These are phyloP conservation scores for Acronicta psi DNA, from an alignment of 2,888 invertebrate genomes.

Conservation along the genomic window DNA sequence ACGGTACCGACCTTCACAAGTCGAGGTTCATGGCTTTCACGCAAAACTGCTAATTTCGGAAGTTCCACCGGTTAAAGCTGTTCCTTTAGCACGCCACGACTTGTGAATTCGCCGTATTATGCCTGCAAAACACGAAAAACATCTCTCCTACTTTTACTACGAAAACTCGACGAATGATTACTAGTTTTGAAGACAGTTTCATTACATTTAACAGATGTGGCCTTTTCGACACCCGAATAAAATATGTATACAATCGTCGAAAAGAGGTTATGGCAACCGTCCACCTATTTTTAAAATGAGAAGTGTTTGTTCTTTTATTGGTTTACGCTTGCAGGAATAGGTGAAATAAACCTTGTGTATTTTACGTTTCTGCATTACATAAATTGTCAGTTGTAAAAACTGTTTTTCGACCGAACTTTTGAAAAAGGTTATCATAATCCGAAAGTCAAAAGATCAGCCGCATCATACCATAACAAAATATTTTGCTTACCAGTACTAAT, in stretches of 20 bases:
- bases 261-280: conserved; percentile 36
- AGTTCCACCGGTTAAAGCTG: conserved; percentile 62
- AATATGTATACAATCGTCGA: conserved; percentile 29
- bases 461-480: too few relatives aligned
- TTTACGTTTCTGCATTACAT: conserved; percentile 17
- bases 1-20: conserved; percentile 75
- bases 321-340: conserved; percentile 20
- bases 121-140: conserved; percentile 62
- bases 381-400: too few relatives aligned
- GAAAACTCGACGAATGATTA: conserved; percentile 41
- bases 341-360: conserved; percentile 15
- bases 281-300: conserved; percentile 34
- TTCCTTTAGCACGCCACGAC: conserved; percentile 72
- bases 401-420: too few relatives aligned
- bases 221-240: conserved; percentile 41
- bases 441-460: too few relatives aligned
- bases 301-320: conserved; percentile 30
- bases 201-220: conserved; percentile 44
- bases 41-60: conserved; percentile 72
- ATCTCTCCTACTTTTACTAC: conserved; percentile 43
- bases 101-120: conserved; percentile 60
- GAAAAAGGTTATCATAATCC: too few relatives aligned
- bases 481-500: too few relatives aligned
- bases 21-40: conserved; percentile 73
- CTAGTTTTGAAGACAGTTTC: conserved; percentile 45